phyloP scores from a whole-genome alignment of 2,113 vertebrate genomes.

The Rhegmatorhina hoffmannsi region DNA sequence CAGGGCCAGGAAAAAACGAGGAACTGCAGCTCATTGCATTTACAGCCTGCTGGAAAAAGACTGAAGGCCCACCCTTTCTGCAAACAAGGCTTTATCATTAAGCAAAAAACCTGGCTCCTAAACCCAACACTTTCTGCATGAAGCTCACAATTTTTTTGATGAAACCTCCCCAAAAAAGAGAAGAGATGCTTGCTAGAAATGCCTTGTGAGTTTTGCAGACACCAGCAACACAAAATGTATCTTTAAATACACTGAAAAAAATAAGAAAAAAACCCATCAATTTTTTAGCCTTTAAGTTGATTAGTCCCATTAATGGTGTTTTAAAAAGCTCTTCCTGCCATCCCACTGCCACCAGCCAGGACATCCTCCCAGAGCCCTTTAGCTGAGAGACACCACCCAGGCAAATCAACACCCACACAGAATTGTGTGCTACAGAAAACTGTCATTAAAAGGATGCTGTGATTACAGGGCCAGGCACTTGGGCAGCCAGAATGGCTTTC shows the following conservation, averaged over 20 bases:
- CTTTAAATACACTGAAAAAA: not conserved
- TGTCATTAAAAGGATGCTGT: not conserved
- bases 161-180: rapidly evolving
- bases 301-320: rapidly evolving
- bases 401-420: not conserved
- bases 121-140: rapidly evolving
- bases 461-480: not conserved
- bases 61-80: not conserved
- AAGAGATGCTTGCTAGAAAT: not conserved
- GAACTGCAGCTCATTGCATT: not conserved
- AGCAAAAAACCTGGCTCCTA: not conserved
- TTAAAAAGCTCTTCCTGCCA: not conserved
- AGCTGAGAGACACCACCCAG: not conserved
- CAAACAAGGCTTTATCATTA: not conserved
- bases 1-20: not conserved
- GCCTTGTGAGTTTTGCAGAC: not conserved
- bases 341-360: not conserved
- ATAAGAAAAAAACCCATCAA: rapidly evolving
- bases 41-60: not conserved
- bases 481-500: rapidly evolving
- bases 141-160: not conserved
- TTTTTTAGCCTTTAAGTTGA: not conserved
- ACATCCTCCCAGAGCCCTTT: not conserved
- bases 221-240: rapidly evolving
- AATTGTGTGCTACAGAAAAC: not conserved